A percentile compares a stretch with the other conserved stretches of the same genome.
These are phyloP conservation scores for Leptarthrus brevirostris DNA, from an alignment of 2,888 invertebrate species.

Conservation along the genomic window DNA sequence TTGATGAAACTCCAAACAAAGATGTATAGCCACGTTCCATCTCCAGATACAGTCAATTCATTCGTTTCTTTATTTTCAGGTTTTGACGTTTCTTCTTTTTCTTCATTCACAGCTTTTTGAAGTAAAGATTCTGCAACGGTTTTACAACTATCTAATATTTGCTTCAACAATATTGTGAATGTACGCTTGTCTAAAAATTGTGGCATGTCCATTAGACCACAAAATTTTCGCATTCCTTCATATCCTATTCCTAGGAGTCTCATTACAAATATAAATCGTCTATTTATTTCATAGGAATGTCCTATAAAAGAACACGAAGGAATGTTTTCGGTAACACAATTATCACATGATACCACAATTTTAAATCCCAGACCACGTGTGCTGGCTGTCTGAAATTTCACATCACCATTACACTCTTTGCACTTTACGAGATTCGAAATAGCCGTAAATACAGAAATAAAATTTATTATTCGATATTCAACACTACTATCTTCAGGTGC, in stretches of 20 bases:
- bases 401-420: no score
- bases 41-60: neutral
- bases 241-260: neutral
- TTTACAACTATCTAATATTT: neutral
- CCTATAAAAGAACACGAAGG: no score
- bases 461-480: neutral
- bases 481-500: no score
- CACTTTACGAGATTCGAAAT: no score
- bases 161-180: neutral
- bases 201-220: neutral
- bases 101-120: neutral
- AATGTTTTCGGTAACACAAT: no score
- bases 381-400: no score
- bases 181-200: neutral
- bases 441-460: no score
- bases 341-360: no score
- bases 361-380: no score
- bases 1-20: neutral
- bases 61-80: neutral
- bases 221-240: neutral
- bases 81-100: neutral
- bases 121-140: neutral
- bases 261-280: neutral
- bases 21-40: neutral
- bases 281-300: neutral